Conservation (phyloP, 2,888 invertebrate species). For the Cyclophora punctaria region DNA sequence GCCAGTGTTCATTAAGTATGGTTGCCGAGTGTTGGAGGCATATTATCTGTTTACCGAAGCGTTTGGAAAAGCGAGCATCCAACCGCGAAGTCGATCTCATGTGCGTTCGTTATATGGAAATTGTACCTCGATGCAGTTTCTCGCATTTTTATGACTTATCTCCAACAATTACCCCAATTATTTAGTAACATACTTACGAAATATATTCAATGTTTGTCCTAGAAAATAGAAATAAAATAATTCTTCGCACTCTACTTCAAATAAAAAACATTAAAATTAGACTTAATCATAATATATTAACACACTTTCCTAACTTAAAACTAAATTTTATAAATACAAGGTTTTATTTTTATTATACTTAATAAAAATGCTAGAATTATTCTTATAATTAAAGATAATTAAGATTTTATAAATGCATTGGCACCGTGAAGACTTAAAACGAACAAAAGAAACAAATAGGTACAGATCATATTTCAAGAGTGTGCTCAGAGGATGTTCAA, state of each 20-base stretch:
- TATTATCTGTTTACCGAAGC: conserved; percentile 46
- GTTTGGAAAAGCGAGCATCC: conserved; percentile 61
- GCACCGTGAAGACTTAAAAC: conserved; percentile 18
- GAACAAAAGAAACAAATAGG: conserved; percentile 5
- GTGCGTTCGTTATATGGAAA: conserved; percentile 19
- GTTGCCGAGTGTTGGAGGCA: not conserved
- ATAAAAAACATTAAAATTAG: no score
- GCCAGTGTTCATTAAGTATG: not conserved
- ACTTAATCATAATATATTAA: no score
- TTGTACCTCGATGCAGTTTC: not conserved
- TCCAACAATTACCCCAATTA: not conserved
- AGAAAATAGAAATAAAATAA: not conserved
- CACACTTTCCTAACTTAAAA: no score
- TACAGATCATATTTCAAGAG: no score
- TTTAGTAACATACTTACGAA: no score
- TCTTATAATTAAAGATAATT: conserved; percentile 7
- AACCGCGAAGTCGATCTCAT: conserved; percentile 51
- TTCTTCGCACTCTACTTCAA: no score
- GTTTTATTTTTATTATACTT: conserved; percentile 5
- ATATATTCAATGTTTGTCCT: conserved; percentile 3
- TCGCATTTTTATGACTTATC: not conserved
- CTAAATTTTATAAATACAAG: no score
- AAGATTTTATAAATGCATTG: conserved; percentile 18
- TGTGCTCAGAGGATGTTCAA: no score
- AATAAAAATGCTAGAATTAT: conserved; percentile 12